phyloP scores from a whole-genome alignment of 2,888 invertebrate genomes.

The Archips crataeganus region DNA sequence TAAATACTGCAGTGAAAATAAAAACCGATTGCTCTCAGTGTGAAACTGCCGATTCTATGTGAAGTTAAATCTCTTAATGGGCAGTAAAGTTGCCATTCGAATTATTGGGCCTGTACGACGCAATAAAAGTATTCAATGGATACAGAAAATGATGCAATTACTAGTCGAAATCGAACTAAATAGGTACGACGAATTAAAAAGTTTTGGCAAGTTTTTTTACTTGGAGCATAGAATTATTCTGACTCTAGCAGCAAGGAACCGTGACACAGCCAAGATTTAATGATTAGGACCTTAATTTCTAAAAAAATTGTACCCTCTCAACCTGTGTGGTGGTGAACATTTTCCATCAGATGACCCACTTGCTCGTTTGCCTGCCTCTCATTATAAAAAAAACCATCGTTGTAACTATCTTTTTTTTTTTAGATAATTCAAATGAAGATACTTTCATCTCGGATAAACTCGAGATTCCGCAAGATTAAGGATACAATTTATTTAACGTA shows the following conservation, averaged over 20 bases:
- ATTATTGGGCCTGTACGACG: conserved; percentile 35
- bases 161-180: not conserved
- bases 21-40: conserved; percentile 42
- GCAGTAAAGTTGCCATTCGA: conserved; percentile 38
- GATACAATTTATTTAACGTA: not conserved
- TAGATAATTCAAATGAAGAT: not conserved
- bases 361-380: no score
- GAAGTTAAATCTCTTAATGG: conserved; percentile 40
- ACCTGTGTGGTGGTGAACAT: no score
- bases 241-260: no score
- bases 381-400: not conserved
- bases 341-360: no score
- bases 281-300: no score
- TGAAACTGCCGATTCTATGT: conserved; percentile 38
- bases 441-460: not conserved
- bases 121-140: conserved; percentile 36
- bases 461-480: not conserved
- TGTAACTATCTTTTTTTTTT: not conserved
- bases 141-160: conserved; percentile 33
- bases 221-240: no score
- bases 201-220: no score
- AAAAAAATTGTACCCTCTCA: no score
- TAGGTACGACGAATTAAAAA: not conserved
- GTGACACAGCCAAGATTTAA: no score
- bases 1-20: conserved; percentile 43